Percentiles rank a stretch among this genome's conserved stretches.
Conservation (phyloP, 2,797 vertebrate genomes). For the Chromobotia macracanthus region DNA sequence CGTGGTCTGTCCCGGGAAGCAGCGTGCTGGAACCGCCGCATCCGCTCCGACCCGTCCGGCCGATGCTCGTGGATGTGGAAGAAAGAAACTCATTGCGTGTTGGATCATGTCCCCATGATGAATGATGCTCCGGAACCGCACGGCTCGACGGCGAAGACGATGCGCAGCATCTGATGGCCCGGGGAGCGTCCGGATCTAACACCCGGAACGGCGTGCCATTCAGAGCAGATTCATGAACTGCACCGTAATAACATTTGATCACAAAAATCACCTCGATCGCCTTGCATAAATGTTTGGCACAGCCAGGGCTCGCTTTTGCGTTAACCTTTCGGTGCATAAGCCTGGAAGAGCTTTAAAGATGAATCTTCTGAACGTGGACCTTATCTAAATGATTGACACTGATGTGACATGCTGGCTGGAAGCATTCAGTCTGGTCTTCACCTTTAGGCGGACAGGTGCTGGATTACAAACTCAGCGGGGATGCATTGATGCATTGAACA, state of each 20-base stretch:
- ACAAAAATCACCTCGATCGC: not conserved
- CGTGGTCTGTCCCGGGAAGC: constrained; percentile 84
- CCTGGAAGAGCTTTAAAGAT: not conserved
- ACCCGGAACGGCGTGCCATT: not conserved
- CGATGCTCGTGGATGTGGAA: not conserved
- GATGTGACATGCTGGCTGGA: constrained; percentile 5
- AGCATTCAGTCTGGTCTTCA: not conserved
- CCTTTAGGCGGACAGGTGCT: constrained; percentile 20
- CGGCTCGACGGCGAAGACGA: constrained; percentile 6
- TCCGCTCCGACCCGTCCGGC: constrained; percentile 18
- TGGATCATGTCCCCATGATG: constrained; percentile 33
- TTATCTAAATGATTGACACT: not conserved
- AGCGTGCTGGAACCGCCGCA: constrained; percentile 88
- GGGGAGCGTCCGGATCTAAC: not conserved
- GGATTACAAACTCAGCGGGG: constrained; percentile 12
- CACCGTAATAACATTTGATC: not conserved
- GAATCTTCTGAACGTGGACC: not conserved
- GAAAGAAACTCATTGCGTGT: not conserved
- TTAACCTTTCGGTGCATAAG: constrained; percentile 9
- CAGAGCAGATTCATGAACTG: not conserved
- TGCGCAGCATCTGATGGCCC: constrained; percentile 16
- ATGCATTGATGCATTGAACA: not conserved
- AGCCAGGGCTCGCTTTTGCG: not conserved
- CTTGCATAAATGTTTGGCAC: constrained; percentile 29
- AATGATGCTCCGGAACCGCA: not conserved